A percentile compares a stretch with the other conserved stretches of the same genome.
phyloP scores from a whole-genome alignment of 2,888 invertebrate genomes.

The Sarcophaga subvicina region DNA sequence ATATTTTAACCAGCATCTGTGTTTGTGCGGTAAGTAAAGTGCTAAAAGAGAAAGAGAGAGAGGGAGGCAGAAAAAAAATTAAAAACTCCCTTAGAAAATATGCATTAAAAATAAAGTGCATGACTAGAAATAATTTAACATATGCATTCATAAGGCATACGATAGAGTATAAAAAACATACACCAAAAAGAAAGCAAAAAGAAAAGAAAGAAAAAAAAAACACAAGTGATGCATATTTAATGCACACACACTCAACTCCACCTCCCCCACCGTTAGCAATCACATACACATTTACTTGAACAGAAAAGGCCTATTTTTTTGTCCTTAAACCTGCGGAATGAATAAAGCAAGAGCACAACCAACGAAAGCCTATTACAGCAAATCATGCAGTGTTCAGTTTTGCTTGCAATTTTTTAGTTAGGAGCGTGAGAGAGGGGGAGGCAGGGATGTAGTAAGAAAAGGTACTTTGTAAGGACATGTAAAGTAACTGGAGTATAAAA shows the following conservation, averaged over 20 bases:
- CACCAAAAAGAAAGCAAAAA: no score
- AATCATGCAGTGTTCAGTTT: constrained; percentile 9
- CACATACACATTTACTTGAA: no score
- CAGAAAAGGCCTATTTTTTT: no score
- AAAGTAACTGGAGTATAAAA: constrained; percentile 53
- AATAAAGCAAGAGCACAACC: not conserved
- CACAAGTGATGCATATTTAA: not conserved
- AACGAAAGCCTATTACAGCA: constrained; percentile 1
- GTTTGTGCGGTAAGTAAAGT: not conserved
- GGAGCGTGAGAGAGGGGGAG: not conserved
- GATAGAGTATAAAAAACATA: not conserved
- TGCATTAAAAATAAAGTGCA: not conserved
- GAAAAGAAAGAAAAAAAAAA: not conserved
- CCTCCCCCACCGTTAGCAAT: not conserved
- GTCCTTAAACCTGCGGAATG: no score
- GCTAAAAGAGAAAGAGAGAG: not conserved
- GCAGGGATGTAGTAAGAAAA: not conserved
- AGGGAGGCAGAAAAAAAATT: no score
- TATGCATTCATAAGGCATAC: not conserved
- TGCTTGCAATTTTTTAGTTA: not conserved
- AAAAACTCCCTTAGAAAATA: not conserved
- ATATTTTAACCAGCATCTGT: not conserved
- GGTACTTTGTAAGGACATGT: constrained; percentile 22
- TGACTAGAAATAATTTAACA: not conserved
- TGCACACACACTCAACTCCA: not conserved